Percentiles rank a stretch among this genome's conserved stretches.
Evolutionary conservation across 2,113 vertebrate species (phyloP).

Genomic region (Thamnaconus septentrionalis): DNA sequence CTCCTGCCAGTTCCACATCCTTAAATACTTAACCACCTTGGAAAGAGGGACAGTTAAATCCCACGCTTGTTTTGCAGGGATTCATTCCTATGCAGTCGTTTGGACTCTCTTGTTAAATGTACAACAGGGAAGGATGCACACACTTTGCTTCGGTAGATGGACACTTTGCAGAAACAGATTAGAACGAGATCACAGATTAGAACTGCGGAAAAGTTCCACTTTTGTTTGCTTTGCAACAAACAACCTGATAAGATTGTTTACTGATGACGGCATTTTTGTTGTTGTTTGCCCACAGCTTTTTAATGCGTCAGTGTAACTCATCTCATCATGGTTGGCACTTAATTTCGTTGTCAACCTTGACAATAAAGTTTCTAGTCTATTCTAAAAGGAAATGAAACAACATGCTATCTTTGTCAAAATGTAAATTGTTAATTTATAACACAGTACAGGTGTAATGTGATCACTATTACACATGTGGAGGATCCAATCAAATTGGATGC

Average conservation of each 20-base stretch:
- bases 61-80: neutral
- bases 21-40: slow-evolving; percentile 48
- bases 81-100: slow-evolving; percentile 10
- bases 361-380: neutral
- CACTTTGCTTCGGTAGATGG: neutral
- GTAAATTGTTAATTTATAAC: neutral
- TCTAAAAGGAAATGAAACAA: neutral
- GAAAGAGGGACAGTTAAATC: slow-evolving; percentile 40
- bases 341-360: too few species aligned
- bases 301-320: too few species aligned
- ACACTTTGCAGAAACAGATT: neutral
- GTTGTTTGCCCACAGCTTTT: too few species aligned
- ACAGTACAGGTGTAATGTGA: too few species aligned
- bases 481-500: too few species aligned
- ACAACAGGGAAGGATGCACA: neutral
- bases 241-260: too few species aligned
- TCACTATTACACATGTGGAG: too few species aligned
- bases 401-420: neutral
- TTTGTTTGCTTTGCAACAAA: neutral
- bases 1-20: slow-evolving; percentile 42
- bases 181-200: neutral
- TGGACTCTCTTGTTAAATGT: slow-evolving; percentile 9
- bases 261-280: too few species aligned
- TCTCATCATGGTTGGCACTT: too few species aligned
- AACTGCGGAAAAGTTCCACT: neutral